Base-by-base conservation (phyloP, 2,113 vertebrate genomes). In the Laticauda laticaudata region DNA sequence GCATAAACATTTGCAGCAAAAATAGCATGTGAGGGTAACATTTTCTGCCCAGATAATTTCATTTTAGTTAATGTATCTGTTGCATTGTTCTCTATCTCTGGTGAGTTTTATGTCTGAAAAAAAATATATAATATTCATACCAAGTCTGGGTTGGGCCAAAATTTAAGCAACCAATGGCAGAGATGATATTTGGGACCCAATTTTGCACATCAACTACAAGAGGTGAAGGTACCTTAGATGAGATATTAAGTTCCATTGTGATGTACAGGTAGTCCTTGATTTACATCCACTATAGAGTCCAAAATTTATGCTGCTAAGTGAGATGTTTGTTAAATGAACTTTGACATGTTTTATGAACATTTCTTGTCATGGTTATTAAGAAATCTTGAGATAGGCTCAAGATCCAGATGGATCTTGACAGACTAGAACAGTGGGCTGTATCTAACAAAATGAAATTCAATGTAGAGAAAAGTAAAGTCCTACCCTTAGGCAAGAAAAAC, bases 21-120 rank as follows among this genome's bases (percentile, higher is more conserved):
- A 93, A 81, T 21, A 95, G 81, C 86, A 3, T 88, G 90, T 92
- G 89, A 95, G 96, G 94, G 95, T 93, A 90, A 88, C 95, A 94
- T 95, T 94, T 93, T 94, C 94, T 94, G 89, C 91, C 88, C 69
- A 21, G 93, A 92, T 96, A 93, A 93, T 94, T 92, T 96, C 91
- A 90, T 93, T 91, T 91, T 90, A 93, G 53, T 93, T 93, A 54
- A 90, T 93, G 75, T 86, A 86, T 90, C 88, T 53, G 14, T 59
- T 21, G 18, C 9, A 45, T 53, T n/a, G 20, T 56, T 89, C 53
- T 26, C 24, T 39, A 20, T 90, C 92, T 94, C 93, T 90, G 3
- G 92, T 92, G 0, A 53, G 93, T 94, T 29, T 93, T 92, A 11
- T 89, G 61, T 88, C 57, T 91, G 20, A 8, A 23, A 2, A 7